Evolutionary conservation across 1,140 invertebrate genomes (phyloP).

Genomic region (Bombus difficillimus): DNA sequence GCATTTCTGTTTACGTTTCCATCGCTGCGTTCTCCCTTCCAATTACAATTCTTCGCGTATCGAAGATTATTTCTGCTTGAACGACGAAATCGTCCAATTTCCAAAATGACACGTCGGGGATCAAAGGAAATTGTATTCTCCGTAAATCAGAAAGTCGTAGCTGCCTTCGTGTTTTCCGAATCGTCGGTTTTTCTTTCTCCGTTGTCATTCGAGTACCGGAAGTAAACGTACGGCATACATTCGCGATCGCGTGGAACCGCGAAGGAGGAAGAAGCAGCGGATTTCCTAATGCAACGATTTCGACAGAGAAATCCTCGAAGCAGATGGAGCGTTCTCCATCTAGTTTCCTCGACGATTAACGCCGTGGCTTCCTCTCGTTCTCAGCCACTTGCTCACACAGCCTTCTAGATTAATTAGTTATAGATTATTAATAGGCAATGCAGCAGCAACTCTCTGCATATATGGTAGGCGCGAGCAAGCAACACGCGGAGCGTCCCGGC

Average conservation of each 20-base stretch:
- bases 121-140: not conserved
- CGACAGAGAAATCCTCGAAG: no score
- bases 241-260: no score
- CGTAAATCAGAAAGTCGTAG: not conserved
- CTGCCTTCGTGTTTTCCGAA: no score
- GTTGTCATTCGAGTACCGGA: no score
- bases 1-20: no score
- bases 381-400: conserved; percentile 51
- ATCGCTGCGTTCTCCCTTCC: no score
- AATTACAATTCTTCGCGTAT: no score
- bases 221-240: no score
- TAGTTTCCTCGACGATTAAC: not conserved
- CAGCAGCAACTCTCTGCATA: conserved; percentile 41
- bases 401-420: conserved; percentile 65
- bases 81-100: not conserved
- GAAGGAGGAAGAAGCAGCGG: no score
- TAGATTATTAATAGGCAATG: conserved; percentile 57
- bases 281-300: no score
- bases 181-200: no score
- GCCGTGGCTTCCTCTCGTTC: conserved; percentile 34
- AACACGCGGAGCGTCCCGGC: conserved; percentile 3
- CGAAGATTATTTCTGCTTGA: not conserved
- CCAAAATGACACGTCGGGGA: not conserved
- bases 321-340: no score
- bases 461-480: not conserved